Base-by-base conservation (phyloP, 2,113 vertebrate species). In the Chascanopsetta lugubris region DNA sequence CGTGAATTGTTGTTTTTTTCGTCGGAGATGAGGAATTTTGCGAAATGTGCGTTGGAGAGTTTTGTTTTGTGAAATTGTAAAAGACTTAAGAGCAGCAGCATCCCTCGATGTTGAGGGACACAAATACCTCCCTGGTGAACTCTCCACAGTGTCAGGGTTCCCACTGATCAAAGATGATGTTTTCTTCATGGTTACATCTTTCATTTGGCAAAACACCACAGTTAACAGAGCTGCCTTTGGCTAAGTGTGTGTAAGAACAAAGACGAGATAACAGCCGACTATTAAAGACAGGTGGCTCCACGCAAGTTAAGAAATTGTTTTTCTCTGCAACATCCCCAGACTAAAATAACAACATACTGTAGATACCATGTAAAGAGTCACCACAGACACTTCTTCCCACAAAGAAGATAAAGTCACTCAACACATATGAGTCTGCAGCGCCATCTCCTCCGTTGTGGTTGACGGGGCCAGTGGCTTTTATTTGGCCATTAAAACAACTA, bases 381-480 rank as follows among this genome's bases (percentile, higher is more conserved):
- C 20, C 3, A 0, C 21, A 50, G 24, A 10, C 13, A 18, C 17
- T 17, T 45, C 42, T 45, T 21, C 42, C 22, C 17, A 30, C 17
- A 26, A 9, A n/a, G 49, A 51, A 18, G 26, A 30, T 30, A 18
- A 29, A 18, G 26, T 15, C 48, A 25, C 12, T 50, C 24, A n/a
- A 38, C 34, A 38, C 34, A 8, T 49, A 17, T 30, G 4, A 29
- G 27, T 20, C n/a, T 51, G 27, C 17, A 20, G 48, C 9, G 7
- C 49, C 26, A 30, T 51, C 27, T 17, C 30, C 49, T 30, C 15
- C 9, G 17, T 17, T 18, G 25, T 30, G 10, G 49, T 18, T 9
- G 49, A 51, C 48, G 13, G 12, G 48, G 48, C 48, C 48, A 26
- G 15, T 27, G 25, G 25, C 49, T 51, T 27, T 29, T 27, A 29